Conservation (phyloP, 2,797 vertebrate species). For the Bucorvus abyssinicus region DNA sequence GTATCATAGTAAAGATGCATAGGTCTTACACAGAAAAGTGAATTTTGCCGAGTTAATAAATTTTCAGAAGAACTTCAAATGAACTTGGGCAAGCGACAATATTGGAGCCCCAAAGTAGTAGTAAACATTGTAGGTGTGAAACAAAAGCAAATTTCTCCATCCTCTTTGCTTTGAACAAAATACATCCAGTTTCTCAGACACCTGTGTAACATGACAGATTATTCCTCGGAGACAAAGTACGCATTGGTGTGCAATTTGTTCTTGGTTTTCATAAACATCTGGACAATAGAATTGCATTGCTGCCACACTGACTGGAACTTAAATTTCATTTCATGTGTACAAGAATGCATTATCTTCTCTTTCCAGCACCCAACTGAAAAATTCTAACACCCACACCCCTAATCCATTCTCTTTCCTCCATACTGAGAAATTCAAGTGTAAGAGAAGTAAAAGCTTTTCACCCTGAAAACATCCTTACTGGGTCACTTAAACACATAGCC, state of each 20-base stretch:
- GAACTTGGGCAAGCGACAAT: background rate
- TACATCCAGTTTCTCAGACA: background rate
- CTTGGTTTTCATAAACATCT: background rate
- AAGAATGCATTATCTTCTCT: background rate
- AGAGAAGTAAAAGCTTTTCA: background rate
- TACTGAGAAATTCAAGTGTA: background rate
- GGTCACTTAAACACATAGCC: background rate
- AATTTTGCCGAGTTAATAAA: background rate
- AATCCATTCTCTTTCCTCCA: background rate
- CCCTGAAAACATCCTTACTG: background rate
- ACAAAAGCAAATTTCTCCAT: background rate
- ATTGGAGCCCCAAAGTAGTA: background rate
- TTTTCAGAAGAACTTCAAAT: background rate
- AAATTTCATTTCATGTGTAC: background rate
- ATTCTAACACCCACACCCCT: background rate
- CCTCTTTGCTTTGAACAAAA: background rate
- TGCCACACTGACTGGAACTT: background rate
- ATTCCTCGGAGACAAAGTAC: background rate
- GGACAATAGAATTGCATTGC: background rate
- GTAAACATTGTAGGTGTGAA: background rate
- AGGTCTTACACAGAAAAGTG: accelerated
- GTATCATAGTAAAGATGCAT: background rate
- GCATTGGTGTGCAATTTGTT: background rate
- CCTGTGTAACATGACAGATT: background rate
- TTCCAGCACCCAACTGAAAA: background rate